Conservation (phyloP, 1,140 invertebrate species). For the Penaeus japonicus region DNA sequence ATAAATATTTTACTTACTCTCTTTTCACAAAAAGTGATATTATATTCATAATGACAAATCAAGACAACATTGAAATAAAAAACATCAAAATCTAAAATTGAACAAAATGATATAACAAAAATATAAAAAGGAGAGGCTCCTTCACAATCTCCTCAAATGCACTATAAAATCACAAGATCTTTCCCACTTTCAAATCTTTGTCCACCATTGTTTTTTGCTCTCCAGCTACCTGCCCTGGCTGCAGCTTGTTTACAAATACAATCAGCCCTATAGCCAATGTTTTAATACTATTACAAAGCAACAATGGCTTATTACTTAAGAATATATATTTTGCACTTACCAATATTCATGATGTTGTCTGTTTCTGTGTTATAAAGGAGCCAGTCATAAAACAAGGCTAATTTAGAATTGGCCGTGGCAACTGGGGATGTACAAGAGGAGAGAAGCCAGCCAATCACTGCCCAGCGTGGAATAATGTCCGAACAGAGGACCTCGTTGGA, state of each 20-base stretch:
- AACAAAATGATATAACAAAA: no score
- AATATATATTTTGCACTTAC: conserved; percentile 66
- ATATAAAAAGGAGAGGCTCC: no score
- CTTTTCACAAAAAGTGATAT: conserved; percentile 8
- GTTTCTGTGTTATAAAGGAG: conserved; percentile 93
- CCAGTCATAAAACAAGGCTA: conserved; percentile 98
- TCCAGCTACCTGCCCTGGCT: no score
- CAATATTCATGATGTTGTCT: conserved; percentile 98
- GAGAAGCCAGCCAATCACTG: conserved; percentile 96
- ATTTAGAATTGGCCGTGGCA: conserved; percentile 92
- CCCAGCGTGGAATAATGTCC: conserved; percentile 98
- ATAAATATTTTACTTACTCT: background rate
- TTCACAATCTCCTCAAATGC: no score
- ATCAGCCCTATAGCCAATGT: no score
- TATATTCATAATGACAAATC: conserved; percentile 60
- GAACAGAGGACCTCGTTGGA: conserved; percentile 96
- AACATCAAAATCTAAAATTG: no score
- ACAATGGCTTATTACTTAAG: background rate
- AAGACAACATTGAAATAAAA: no score
- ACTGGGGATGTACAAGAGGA: conserved; percentile 95
- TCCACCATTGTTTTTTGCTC: no score
- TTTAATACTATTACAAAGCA: background rate
- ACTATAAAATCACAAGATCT: no score
- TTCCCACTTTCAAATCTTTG: no score
- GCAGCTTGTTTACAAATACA: no score